These are phyloP conservation scores for Erebia epiphron DNA, from an alignment of 2,888 invertebrate species.

Conservation along the genomic window DNA sequence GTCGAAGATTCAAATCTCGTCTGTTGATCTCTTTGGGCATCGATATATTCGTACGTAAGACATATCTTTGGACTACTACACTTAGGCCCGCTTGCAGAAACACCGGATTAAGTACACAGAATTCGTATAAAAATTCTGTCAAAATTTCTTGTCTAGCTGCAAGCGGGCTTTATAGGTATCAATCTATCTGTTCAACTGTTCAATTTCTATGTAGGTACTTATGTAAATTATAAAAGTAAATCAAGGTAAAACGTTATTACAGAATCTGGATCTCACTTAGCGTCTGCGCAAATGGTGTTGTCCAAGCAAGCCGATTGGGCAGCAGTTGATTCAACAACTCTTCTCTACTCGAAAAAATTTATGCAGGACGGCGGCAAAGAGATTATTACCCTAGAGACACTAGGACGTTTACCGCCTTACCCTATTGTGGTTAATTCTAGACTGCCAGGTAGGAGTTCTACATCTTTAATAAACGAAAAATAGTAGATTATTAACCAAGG, in stretches of 20 bases:
- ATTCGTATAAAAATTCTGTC: no score
- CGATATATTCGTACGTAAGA: no score
- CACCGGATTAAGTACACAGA: no score
- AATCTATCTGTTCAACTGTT: no score
- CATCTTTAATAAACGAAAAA: no score
- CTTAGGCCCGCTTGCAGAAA: no score
- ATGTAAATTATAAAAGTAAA: not conserved
- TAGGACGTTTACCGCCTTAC: conserved; percentile 87
- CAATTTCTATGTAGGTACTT: no score
- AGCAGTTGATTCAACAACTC: conserved; percentile 84
- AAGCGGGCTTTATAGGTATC: no score
- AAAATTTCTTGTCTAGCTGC: no score
- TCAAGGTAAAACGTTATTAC: conserved; percentile 34
- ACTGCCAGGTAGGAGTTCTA: conserved; percentile 72
- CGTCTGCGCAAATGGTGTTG: conserved; percentile 84
- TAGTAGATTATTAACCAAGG: no score
- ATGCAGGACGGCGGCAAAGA: conserved; percentile 83
- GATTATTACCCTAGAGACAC: conserved; percentile 81
- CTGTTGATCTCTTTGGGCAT: not conserved
- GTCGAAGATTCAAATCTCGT: not conserved
- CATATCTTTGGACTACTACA: not conserved
- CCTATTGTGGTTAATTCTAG: conserved; percentile 84
- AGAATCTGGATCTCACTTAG: conserved; percentile 84
- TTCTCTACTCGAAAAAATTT: conserved; percentile 78
- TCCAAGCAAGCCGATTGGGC: conserved; percentile 85